phyloP scores from a whole-genome alignment of 2,797 vertebrate species.

The Chelidonichthys spinosus region DNA sequence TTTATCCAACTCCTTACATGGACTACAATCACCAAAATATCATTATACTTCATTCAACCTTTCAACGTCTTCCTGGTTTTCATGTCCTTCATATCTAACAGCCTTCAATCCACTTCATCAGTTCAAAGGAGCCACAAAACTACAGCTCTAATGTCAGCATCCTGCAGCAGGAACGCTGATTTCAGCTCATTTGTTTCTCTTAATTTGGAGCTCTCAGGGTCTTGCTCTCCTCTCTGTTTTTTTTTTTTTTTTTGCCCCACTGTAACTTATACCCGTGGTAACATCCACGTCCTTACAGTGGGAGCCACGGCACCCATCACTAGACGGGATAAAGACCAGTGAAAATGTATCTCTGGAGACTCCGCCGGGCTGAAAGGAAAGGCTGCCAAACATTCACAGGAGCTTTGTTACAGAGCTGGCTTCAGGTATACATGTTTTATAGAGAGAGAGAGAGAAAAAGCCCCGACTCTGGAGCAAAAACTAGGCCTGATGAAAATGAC shows the following conservation, averaged over 20 bases:
- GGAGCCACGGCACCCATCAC: constrained; percentile 80
- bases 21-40: constrained; percentile 2
- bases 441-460: constrained; percentile 31
- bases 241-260: constrained; percentile 28
- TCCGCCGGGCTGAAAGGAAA: constrained; percentile 73
- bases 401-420: constrained; percentile 81
- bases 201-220: constrained; percentile 52
- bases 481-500: constrained; percentile 70
- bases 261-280: constrained; percentile 87
- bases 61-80: background rate
- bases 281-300: constrained; percentile 75
- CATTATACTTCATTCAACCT: constrained; percentile 25
- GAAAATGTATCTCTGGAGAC: constrained; percentile 80
- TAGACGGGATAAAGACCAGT: constrained; percentile 79
- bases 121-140: background rate
- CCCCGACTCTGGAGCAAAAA: constrained; percentile 45
- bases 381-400: constrained; percentile 77
- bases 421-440: constrained; percentile 69
- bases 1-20: constrained; percentile 3
- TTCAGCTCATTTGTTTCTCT: constrained; percentile 51
- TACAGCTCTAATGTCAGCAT: constrained; percentile 24
- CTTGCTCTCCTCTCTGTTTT: constrained; percentile 59
- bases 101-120: constrained; percentile 25
- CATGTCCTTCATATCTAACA: constrained; percentile 1
- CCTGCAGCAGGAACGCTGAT: constrained; percentile 19